Percentiles rank a stretch among this genome's conserved stretches.
These are phyloP conservation scores for Spialia ferax DNA, from an alignment of 2,888 invertebrate species.

Conservation along the genomic window DNA sequence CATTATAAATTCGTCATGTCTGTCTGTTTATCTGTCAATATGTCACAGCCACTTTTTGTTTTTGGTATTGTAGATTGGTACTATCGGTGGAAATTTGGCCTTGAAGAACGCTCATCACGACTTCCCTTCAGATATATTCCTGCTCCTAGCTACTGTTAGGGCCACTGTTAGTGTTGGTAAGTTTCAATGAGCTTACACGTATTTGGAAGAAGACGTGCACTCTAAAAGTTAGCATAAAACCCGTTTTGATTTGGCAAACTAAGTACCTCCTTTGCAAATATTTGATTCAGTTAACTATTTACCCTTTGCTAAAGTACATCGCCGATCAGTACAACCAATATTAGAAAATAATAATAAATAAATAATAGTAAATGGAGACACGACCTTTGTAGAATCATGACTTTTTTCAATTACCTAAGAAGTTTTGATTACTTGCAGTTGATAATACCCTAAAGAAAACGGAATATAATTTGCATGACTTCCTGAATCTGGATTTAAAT, in stretches of 20 bases:
- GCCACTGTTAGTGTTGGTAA: constrained; percentile 84
- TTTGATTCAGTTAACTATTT: too few relatives aligned
- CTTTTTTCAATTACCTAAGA: neutral
- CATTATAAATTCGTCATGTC: too few relatives aligned
- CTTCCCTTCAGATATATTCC: constrained; percentile 91
- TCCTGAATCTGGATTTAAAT: constrained; percentile 70
- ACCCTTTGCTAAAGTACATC: too few relatives aligned
- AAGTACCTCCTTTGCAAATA: too few relatives aligned
- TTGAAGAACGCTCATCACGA: constrained; percentile 89
- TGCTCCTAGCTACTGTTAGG: constrained; percentile 87
- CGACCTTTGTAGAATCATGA: neutral
- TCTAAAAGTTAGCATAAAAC: too few relatives aligned
- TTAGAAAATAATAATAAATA: too few relatives aligned
- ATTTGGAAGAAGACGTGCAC: too few relatives aligned
- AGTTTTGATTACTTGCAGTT: constrained; percentile 54
- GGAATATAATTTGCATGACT: constrained; percentile 63
- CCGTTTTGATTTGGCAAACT: too few relatives aligned
- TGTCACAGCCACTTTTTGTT: too few relatives aligned
- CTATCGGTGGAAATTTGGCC: constrained; percentile 90
- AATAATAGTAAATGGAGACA: too few relatives aligned
- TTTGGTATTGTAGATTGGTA: constrained; percentile 83
- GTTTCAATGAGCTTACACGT: constrained; percentile 31
- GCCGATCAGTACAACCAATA: too few relatives aligned
- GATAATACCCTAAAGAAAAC: constrained; percentile 53
- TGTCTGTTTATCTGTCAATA: too few relatives aligned